Percentiles rank a stretch among this genome's conserved stretches.
Evolutionary conservation across 2,113 vertebrate species (phyloP).

Genomic region (Pteruthius melanotis): DNA sequence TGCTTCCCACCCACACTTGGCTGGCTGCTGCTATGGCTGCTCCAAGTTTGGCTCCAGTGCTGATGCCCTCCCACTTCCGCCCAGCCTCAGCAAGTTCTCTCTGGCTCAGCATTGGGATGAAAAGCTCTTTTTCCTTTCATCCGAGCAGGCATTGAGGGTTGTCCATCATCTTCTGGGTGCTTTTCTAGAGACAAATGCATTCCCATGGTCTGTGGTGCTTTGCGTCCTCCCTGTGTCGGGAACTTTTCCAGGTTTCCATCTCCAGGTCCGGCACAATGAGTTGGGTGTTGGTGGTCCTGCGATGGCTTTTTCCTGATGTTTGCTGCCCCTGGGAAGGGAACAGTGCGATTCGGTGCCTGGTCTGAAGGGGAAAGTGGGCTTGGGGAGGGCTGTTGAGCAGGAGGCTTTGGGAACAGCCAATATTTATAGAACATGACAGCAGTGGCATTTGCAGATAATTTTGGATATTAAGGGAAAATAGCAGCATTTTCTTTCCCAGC

Average conservation of each 20-base stretch:
- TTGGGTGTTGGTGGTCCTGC: accelerated
- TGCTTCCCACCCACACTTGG: not conserved
- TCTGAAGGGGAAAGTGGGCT: not conserved
- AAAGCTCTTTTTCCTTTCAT: not conserved
- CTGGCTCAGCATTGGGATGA: not conserved
- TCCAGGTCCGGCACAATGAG: not conserved
- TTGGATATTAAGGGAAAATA: not conserved
- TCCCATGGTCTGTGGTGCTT: accelerated
- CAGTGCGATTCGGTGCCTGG: accelerated
- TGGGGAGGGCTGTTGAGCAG: not conserved
- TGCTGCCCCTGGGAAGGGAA: not conserved
- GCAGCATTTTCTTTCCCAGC: not conserved
- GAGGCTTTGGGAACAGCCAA: not conserved
- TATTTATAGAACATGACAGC: not conserved
- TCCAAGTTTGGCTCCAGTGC: not conserved
- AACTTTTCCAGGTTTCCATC: not conserved
- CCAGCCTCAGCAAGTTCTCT: not conserved
- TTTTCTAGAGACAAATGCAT: not conserved
- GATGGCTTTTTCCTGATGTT: not conserved
- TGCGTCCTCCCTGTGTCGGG: accelerated
- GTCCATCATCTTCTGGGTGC: not conserved
- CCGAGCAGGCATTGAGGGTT: not conserved
- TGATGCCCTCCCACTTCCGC: not conserved
- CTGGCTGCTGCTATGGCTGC: not conserved
- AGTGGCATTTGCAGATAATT: not conserved